Conservation (phyloP, 2,888 invertebrate genomes). For the Synergus umbraculus region DNA sequence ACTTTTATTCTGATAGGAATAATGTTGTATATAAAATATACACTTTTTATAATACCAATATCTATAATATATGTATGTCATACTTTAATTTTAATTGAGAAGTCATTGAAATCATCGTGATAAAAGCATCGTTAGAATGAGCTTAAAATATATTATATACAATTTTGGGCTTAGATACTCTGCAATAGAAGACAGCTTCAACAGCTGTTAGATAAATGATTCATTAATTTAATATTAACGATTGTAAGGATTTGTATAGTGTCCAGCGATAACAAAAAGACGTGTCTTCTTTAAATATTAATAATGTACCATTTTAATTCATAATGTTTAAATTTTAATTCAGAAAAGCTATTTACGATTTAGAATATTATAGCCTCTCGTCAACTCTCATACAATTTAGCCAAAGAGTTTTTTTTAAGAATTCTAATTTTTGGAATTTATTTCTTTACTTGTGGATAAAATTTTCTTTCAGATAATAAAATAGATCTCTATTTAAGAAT, state of each 20-base stretch:
- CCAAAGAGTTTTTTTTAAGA: not conserved
- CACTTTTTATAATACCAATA: constrained; percentile 24
- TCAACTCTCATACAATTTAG: not conserved
- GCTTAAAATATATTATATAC: constrained; percentile 25
- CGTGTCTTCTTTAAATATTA: not conserved
- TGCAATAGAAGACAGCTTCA: constrained; percentile 8
- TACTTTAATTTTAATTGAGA: not conserved
- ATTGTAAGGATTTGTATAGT: not conserved
- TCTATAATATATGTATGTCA: not conserved
- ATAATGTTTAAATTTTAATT: not conserved
- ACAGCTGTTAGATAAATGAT: not conserved
- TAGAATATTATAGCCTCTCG: not conserved
- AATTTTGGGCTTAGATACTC: constrained; percentile 18
- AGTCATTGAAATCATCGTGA: not conserved
- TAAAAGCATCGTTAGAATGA: not conserved
- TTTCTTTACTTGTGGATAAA: not conserved
- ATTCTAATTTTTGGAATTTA: not conserved
- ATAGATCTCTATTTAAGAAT: not conserved
- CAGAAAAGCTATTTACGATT: not conserved
- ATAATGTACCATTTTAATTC: not conserved
- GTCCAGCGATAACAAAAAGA: not conserved
- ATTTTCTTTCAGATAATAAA: not conserved
- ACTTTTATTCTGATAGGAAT: constrained; percentile 19
- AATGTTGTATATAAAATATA: constrained; percentile 24
- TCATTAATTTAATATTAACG: constrained; percentile 30